Evolutionary conservation across 2,888 invertebrate genomes (phyloP).

Genomic region (Pemphredon lugubris): DNA sequence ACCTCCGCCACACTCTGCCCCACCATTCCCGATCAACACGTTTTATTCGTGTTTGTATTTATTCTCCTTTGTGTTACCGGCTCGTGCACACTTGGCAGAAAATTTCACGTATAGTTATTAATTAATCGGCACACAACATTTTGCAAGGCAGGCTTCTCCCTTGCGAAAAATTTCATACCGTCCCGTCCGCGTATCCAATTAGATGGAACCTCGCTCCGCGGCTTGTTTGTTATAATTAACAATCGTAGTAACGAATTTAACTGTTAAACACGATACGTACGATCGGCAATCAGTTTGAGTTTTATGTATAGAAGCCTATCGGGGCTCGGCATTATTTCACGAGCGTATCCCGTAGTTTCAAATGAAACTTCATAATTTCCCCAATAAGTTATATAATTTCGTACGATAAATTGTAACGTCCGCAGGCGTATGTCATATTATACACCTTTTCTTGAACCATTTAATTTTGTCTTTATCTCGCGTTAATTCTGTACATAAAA

Average conservation of each 20-base stretch:
- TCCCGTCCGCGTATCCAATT: constrained; percentile 41
- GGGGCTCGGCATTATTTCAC: constrained; percentile 42
- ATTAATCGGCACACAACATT: constrained; percentile 28
- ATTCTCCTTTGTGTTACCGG: not conserved
- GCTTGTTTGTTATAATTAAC: constrained; percentile 46
- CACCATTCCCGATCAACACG: not conserved
- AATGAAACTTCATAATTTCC: no score
- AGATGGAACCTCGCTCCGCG: constrained; percentile 22
- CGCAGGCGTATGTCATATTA: no score
- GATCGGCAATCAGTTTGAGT: constrained; percentile 44
- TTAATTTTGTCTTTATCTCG: no score
- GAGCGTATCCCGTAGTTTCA: constrained; percentile 8
- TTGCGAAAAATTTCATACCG: constrained; percentile 1
- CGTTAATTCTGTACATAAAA: no score
- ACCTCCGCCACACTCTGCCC: not conserved
- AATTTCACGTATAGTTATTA: constrained; percentile 16
- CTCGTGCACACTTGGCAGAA: no score
- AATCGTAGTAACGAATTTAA: constrained; percentile 50
- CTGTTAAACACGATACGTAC: no score
- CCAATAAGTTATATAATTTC: no score
- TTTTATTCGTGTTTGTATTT: not conserved
- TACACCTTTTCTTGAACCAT: no score
- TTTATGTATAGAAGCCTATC: constrained; percentile 17
- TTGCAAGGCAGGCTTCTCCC: constrained; percentile 22
- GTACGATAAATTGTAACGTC: no score